Percentiles rank a stretch among this genome's conserved stretches.
Conservation (phyloP, 2,888 invertebrate species). For the Hetaerina titia region DNA sequence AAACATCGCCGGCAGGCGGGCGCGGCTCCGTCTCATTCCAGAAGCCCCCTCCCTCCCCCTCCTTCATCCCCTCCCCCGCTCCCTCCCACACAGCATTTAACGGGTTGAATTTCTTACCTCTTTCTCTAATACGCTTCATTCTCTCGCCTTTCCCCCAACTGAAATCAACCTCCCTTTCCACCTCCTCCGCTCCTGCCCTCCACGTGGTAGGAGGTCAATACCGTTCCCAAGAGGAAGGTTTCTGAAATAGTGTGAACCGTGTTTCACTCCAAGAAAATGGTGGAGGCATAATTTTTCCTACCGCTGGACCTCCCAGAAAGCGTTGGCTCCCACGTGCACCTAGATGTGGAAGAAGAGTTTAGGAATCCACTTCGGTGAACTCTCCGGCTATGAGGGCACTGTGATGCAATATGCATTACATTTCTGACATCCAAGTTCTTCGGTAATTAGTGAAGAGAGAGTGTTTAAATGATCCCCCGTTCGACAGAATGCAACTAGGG, state of each 20-base stretch:
- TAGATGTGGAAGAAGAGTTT: background rate
- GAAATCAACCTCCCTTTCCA: too few species aligned
- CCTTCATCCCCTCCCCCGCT: background rate
- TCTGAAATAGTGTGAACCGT: slow-evolving; percentile 5
- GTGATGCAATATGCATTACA: too few species aligned
- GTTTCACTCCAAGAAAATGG: background rate
- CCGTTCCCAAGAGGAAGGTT: background rate
- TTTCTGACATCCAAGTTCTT: too few species aligned
- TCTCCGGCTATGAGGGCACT: background rate
- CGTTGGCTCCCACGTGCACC: background rate
- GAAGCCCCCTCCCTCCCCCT: background rate
- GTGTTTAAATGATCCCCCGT: too few species aligned
- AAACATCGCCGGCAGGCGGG: background rate
- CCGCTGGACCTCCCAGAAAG: background rate
- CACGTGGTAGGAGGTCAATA: background rate
- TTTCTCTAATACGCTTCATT: too few species aligned
- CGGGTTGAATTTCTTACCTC: background rate
- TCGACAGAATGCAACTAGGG: too few species aligned
- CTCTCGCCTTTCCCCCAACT: too few species aligned
- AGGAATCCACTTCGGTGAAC: background rate
- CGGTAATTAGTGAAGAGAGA: too few species aligned
- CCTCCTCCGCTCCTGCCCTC: background rate
- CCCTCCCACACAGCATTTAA: background rate
- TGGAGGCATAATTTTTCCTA: background rate
- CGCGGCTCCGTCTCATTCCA: background rate